These are phyloP conservation scores for Pyrgilauda ruficollis DNA, from an alignment of 2,113 vertebrate genomes.

Conservation along the genomic window DNA sequence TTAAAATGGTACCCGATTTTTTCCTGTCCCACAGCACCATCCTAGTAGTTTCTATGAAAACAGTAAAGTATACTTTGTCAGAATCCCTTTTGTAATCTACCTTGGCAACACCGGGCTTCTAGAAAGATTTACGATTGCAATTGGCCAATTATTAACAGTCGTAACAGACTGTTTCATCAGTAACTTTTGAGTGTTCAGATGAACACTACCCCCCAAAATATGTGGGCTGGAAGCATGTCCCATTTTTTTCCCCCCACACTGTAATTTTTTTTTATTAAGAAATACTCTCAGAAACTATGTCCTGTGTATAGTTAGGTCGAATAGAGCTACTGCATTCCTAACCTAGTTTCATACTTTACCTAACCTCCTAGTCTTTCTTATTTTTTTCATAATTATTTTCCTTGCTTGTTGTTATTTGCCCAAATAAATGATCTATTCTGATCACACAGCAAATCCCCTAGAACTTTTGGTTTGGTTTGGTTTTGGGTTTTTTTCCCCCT, in stretches of 20 bases:
- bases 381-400: not conserved
- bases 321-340: not conserved
- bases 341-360: not conserved
- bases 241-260: fast-evolving
- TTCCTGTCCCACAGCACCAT: not conserved
- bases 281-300: not conserved
- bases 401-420: not conserved
- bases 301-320: not conserved
- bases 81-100: not conserved
- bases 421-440: not conserved
- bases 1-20: not conserved
- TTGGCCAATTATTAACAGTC: not conserved
- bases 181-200: not conserved
- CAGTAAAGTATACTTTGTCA: not conserved
- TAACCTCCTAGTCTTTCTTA: not conserved
- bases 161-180: not conserved
- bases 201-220: fast-evolving
- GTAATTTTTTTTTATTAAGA: not conserved
- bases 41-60: not conserved
- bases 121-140: not conserved
- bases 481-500: not conserved
- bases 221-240: not conserved
- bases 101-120: not conserved
- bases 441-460: not conserved
- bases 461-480: not conserved